These are phyloP conservation scores for Pleuronectes platessa DNA, from an alignment of 2,113 vertebrate species.

Conservation along the genomic window DNA sequence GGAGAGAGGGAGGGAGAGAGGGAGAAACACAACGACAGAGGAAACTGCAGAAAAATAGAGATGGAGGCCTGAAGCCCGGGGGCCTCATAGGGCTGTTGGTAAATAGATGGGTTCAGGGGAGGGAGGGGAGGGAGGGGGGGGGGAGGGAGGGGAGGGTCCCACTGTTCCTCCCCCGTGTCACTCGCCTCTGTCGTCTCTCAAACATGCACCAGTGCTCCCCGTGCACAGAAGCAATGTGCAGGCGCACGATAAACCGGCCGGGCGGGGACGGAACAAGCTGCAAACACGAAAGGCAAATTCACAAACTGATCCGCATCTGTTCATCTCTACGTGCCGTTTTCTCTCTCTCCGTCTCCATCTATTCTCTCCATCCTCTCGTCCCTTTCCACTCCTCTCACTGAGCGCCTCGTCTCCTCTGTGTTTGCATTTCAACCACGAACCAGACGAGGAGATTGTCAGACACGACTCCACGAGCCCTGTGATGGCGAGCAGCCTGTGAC, in stretches of 20 bases:
- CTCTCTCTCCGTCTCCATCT: not conserved
- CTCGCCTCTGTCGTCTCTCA: conserved; percentile 25
- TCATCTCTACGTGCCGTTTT: conserved; percentile 33
- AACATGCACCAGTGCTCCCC: conserved; percentile 45
- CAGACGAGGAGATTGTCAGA: not conserved
- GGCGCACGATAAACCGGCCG: conserved; percentile 53
- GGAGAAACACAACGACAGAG: not conserved
- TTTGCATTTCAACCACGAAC: not conserved
- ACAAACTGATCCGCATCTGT: conserved; percentile 36
- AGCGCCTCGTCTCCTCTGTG: not conserved
- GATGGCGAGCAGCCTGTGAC: not conserved
- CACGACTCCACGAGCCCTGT: not conserved
- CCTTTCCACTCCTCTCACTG: not conserved
- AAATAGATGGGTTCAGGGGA: conserved; percentile 6
- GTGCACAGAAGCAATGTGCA: conserved; percentile 55
- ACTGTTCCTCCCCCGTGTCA: not conserved
- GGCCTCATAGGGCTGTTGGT: conserved; percentile 23
- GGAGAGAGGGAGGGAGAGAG: not conserved
- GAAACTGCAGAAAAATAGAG: conserved; percentile 18
- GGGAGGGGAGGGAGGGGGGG: not conserved
- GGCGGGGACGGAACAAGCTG: conserved; percentile 31
- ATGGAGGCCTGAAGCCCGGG: conserved; percentile 13
- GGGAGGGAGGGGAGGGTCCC: conserved; percentile 4
- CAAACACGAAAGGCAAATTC: conserved; percentile 11
- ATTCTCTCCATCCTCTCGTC: not conserved